Evolutionary conservation across 2,797 vertebrate genomes (phyloP), one percentile per base, ranked within the genome.

Genomic region (Amblyopsis hoosieri): DNA sequence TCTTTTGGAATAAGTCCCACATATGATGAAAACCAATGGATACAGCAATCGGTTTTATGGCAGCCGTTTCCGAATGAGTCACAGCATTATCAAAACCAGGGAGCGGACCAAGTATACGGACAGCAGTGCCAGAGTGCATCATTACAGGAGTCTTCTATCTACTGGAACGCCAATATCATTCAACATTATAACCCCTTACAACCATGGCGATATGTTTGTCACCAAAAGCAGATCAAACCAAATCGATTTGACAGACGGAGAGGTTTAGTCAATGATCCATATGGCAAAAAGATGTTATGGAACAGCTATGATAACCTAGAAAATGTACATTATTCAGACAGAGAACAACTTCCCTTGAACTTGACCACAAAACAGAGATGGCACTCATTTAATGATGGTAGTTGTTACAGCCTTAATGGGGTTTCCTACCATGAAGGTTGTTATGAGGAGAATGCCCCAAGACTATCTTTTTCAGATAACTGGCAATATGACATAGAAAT

Each of bases 311-410:
- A 89, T 62, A 74, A 86, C 42, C 65, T 87, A 45, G 76, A 60
- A 60, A 82, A 79, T 11, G 33, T 47, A 71, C 79, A 81, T 49
- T 87, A 83, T 71, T 81, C 81, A 74, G 63, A 84, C 61, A 90
- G 91, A 76, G 90, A 91, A 66, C 91, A 93, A 12, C 66, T 65
- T 19, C 91, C 85, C n/a, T 84, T 97, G 69, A 97, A 96, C 84
- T 89, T 99, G 69, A 96, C 94, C 74, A 94, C 93, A 69, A 95
- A 94, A 81, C 93, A 92, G 50, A 91, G 79, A 76, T 81, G 72
- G 42, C 71, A 89, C 19, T 89, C 83, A 2, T 87, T 87, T 70
- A 86, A 83, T 82, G 90, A 93, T 85, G 88, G 85, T 54, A 91
- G 94, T 89, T 93, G 75, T 72, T 91, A 90, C 64, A 94, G 93